These are phyloP conservation scores for Torymus texanus DNA, from an alignment of 2,888 invertebrate species.

Conservation along the genomic window DNA sequence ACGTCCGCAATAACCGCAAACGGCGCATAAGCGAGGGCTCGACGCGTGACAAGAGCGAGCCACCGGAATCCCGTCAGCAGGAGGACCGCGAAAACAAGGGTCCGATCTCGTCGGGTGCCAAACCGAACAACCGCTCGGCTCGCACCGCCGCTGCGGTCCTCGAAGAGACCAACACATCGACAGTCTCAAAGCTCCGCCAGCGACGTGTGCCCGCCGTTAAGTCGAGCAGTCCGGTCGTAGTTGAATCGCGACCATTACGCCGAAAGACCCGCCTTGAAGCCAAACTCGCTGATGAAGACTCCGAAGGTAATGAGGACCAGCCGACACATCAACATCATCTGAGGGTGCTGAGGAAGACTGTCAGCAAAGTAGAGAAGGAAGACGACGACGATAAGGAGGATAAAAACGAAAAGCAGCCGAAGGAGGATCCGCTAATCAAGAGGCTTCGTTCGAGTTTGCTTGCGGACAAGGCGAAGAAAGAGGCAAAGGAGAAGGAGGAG, in stretches of 20 bases:
- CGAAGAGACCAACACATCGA: conserved; percentile 68
- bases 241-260: conserved; percentile 63
- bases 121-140: conserved; percentile 62
- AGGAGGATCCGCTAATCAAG: conserved; percentile 66
- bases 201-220: conserved; percentile 63
- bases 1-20: conserved; percentile 67
- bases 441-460: conserved; percentile 65
- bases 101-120: conserved; percentile 62
- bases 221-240: conserved; percentile 15
- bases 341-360: conserved; percentile 31
- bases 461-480: conserved; percentile 64
- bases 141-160: conserved; percentile 66
- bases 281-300: conserved; percentile 49
- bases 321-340: no score
- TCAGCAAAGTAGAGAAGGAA: conserved; percentile 49
- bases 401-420: conserved; percentile 56
- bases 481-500: conserved; percentile 29
- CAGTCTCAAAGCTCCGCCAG: conserved; percentile 68
- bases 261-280: conserved; percentile 54
- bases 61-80: conserved; percentile 64
- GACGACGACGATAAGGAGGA: conserved; percentile 46
- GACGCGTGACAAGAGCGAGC: conserved; percentile 66
- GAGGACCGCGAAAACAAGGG: conserved; percentile 74
- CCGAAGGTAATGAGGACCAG: conserved; percentile 32
- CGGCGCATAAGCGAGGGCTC: conserved; percentile 69